A percentile compares a stretch with the other conserved stretches of the same genome.
phyloP scores from a whole-genome alignment of 2,113 vertebrate species.

The Lanius ludovicianus region DNA sequence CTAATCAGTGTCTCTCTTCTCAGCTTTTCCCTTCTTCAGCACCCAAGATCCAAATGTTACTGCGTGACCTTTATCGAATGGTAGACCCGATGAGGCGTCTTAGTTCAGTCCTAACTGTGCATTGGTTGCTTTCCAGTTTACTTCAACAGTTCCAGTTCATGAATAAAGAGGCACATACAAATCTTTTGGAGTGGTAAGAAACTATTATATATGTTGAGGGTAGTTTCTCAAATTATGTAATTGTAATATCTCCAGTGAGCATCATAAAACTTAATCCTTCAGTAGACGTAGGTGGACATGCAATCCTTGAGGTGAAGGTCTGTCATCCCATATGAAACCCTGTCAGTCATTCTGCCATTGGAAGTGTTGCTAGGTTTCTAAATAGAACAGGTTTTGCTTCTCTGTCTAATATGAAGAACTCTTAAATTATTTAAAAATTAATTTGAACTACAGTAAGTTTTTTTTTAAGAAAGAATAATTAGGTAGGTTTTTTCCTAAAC shows the following conservation, averaged over 20 bases:
- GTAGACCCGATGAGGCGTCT: slow-evolving; percentile 35
- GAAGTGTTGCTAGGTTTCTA: neutral
- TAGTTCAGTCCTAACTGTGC: slow-evolving; percentile 50
- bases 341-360: neutral
- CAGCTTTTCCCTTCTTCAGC: slow-evolving; percentile 82
- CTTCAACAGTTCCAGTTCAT: slow-evolving; percentile 69
- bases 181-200: slow-evolving; percentile 71
- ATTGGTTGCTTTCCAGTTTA: slow-evolving; percentile 70
- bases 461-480: neutral
- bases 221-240: neutral
- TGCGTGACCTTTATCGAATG: slow-evolving; percentile 60
- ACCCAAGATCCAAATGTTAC: slow-evolving; percentile 56
- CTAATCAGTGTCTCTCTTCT: slow-evolving; percentile 33
- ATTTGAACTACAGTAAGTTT: neutral
- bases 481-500: neutral
- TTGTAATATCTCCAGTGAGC: neutral
- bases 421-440: neutral
- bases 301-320: neutral
- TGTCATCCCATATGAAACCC: neutral
- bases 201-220: neutral
- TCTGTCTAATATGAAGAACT: neutral
- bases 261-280: neutral
- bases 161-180: slow-evolving; percentile 38
- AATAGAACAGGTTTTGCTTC: neutral
- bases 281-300: neutral